Percentiles rank a stretch among this genome's conserved stretches.
phyloP scores from a whole-genome alignment of 2,113 vertebrate species.

The Leptobrachium ailaonicum region DNA sequence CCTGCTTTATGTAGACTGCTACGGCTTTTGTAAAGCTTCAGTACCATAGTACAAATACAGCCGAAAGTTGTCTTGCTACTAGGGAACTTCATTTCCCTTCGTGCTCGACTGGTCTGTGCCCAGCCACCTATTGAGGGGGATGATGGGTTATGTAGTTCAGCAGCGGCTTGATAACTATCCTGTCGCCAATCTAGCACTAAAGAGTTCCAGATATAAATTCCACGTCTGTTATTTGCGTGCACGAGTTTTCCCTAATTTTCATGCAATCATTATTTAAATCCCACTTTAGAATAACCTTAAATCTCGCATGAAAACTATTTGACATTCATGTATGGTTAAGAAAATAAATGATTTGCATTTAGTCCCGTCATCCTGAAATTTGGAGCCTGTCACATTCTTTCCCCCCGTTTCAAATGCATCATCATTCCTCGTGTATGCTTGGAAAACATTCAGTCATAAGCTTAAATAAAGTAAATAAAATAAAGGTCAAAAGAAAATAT shows the following conservation, averaged over 20 bases:
- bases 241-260: background rate
- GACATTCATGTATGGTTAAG: conserved; percentile 4
- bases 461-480: conserved; percentile 50
- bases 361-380: conserved; percentile 14
- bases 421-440: conserved; percentile 19
- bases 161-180: too few relatives aligned
- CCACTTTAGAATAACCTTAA: conserved; percentile 18
- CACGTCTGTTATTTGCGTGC: conserved; percentile 5
- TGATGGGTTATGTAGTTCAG: too few relatives aligned
- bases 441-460: conserved; percentile 38
- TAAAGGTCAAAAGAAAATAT: conserved; percentile 43
- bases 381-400: conserved; percentile 32
- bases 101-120: too few relatives aligned
- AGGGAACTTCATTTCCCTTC: too few relatives aligned
- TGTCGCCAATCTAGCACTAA: background rate
- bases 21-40: too few relatives aligned
- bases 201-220: conserved; percentile 5
- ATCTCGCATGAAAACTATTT: conserved; percentile 3
- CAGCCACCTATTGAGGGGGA: too few relatives aligned
- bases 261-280: conserved; percentile 10
- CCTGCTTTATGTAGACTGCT: too few relatives aligned
- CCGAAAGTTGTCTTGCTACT: too few relatives aligned
- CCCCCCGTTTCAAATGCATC: conserved; percentile 30
- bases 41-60: too few relatives aligned
- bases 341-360: conserved; percentile 1